Conservation (phyloP, 2,888 invertebrate species). For the Nomada hirtipes region DNA sequence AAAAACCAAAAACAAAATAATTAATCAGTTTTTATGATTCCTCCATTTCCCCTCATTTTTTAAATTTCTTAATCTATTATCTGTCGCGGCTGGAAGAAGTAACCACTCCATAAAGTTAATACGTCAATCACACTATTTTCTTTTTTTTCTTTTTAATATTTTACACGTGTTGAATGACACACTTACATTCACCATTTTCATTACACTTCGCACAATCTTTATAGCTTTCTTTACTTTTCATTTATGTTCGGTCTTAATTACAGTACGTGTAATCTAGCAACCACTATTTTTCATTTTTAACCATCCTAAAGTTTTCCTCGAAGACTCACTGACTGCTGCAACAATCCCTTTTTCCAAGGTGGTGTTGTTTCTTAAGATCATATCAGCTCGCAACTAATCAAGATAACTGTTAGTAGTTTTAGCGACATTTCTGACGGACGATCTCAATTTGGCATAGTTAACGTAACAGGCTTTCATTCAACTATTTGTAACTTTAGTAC, state of each 20-base stretch:
- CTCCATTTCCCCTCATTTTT: constrained; percentile 27
- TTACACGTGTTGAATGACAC: constrained; percentile 65
- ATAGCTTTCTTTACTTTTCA: constrained; percentile 51
- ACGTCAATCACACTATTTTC: constrained; percentile 70
- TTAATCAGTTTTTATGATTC: constrained; percentile 61
- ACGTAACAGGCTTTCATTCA: constrained; percentile 46
- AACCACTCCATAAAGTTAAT: constrained; percentile 65
- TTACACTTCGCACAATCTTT: constrained; percentile 61
- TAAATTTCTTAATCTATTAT: constrained; percentile 67
- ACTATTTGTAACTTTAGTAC: constrained; percentile 56
- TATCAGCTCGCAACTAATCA: constrained; percentile 44
- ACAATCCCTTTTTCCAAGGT: constrained; percentile 38
- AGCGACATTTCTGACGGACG: constrained; percentile 44
- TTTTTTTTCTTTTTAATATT: constrained; percentile 56
- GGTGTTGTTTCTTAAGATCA: constrained; percentile 45
- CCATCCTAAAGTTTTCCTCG: constrained; percentile 42
- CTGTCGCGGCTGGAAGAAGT: constrained; percentile 72
- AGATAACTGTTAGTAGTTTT: constrained; percentile 39
- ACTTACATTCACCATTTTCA: constrained; percentile 62
- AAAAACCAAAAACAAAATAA: constrained; percentile 21
- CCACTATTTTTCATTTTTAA: constrained; percentile 56
- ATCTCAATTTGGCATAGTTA: constrained; percentile 61
- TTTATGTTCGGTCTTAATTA: constrained; percentile 56
- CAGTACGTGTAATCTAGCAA: constrained; percentile 60
- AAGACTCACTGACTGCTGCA: constrained; percentile 51